A percentile compares a stretch with the other conserved stretches of the same genome.
Evolutionary conservation across 2,888 invertebrate genomes (phyloP).

Genomic region (Platycheirus rosarum): DNA sequence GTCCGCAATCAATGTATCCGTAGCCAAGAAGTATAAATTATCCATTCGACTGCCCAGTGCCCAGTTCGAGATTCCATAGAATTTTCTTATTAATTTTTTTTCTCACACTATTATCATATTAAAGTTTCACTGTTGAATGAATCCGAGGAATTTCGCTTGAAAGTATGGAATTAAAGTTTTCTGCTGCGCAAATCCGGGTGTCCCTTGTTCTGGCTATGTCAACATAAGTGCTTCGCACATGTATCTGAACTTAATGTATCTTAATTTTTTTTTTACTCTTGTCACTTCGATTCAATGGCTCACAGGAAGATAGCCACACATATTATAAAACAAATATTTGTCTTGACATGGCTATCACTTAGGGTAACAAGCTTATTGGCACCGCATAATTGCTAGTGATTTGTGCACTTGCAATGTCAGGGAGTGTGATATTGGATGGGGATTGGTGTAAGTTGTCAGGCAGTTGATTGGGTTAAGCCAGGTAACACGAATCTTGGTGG

Average conservation of each 20-base stretch:
- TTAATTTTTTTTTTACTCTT: slow-evolving; percentile 20
- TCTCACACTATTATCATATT: slow-evolving; percentile 48
- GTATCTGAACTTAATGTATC: background rate
- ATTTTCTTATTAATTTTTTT: slow-evolving; percentile 41
- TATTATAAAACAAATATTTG: slow-evolving; percentile 66
- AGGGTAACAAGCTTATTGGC: slow-evolving; percentile 66
- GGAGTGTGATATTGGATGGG: slow-evolving; percentile 23
- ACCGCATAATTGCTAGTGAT: slow-evolving; percentile 63
- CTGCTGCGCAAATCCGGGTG: slow-evolving; percentile 47
- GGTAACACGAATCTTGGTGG: no score
- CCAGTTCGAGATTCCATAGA: slow-evolving; percentile 40
- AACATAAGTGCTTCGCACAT: background rate
- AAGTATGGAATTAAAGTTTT: slow-evolving; percentile 1
- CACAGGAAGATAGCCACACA: slow-evolving; percentile 40
- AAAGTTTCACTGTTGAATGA: slow-evolving; percentile 44
- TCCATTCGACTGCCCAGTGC: slow-evolving; percentile 31
- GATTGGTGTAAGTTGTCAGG: slow-evolving; percentile 11
- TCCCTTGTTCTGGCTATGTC: slow-evolving; percentile 23
- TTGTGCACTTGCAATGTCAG: slow-evolving; percentile 46
- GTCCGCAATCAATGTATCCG: slow-evolving; percentile 33
- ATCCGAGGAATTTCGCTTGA: slow-evolving; percentile 36
- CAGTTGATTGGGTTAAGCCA: no score
- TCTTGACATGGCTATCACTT: slow-evolving; percentile 63
- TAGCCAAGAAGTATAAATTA: slow-evolving; percentile 27
- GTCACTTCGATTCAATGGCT: slow-evolving; percentile 22